Evolutionary conservation across 2,888 invertebrate genomes (phyloP).

Genomic region (Drosophila borborema): DNA sequence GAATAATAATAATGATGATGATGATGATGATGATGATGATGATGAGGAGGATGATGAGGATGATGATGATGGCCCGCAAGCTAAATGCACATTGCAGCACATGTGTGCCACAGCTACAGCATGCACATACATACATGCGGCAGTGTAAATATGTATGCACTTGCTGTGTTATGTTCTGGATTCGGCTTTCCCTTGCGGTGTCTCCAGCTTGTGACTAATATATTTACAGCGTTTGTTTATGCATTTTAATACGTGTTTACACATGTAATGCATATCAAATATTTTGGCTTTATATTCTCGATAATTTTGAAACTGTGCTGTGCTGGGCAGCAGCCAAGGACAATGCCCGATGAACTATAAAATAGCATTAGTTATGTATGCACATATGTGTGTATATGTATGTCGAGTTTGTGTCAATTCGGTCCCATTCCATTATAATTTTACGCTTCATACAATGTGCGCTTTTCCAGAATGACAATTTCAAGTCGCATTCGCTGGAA

Average conservation of each 20-base stretch:
- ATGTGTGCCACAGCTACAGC: background rate
- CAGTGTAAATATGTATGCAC: background rate
- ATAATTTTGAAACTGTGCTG: too few species aligned
- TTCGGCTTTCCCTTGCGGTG: constrained; percentile 24
- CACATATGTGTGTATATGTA: background rate
- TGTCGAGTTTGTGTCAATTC: background rate
- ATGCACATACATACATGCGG: background rate
- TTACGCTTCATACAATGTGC: too few species aligned
- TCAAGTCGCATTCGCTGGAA: background rate
- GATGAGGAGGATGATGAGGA: background rate
- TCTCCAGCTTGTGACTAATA: constrained; percentile 17
- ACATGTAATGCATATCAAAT: constrained; percentile 8
- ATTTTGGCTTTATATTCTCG: background rate
- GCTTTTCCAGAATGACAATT: too few species aligned
- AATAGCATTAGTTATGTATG: too few species aligned
- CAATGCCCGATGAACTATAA: background rate
- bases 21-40: background rate
- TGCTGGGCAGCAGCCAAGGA: background rate
- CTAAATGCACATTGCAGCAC: background rate
- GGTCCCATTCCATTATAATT: background rate
- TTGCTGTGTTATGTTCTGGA: constrained; percentile 4
- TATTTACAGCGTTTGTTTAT: background rate
- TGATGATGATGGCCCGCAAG: constrained; percentile 10
- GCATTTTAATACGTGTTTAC: background rate
- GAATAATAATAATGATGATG: background rate